Conservation (phyloP, 2,113 vertebrate species). For the Crocuta crocuta region DNA sequence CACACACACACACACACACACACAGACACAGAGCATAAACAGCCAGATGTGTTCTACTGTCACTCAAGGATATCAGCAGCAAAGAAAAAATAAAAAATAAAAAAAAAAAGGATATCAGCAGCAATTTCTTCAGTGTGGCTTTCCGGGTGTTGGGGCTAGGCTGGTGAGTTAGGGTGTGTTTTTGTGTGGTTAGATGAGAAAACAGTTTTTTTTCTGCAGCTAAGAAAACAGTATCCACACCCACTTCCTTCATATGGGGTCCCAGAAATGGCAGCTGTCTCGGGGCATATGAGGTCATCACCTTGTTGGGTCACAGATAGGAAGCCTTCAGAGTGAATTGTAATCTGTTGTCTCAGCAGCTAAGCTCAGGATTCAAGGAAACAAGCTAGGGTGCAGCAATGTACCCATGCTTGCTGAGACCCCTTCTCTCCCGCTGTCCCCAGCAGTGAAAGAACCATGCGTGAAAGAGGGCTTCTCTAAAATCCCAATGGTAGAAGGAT, state of each 20-base stretch:
- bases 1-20: background rate
- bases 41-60: background rate
- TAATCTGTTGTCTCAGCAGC: background rate
- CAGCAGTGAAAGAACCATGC: background rate
- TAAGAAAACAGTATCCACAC: background rate
- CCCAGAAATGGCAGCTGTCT: background rate
- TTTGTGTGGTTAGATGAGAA: background rate
- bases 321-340: background rate
- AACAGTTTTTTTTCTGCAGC: background rate
- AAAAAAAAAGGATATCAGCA: background rate
- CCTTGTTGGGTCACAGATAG: background rate
- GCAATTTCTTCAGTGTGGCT: background rate
- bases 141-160: background rate
- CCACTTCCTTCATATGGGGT: background rate
- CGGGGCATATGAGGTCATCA: background rate
- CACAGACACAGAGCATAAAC: background rate
- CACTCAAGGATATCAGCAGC: background rate
- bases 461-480: background rate
- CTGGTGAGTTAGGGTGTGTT: background rate
- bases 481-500: background rate
- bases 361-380: background rate
- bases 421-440: background rate
- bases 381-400: background rate
- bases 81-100: too few relatives aligned
- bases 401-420: background rate